Conservation (phyloP, 2,797 vertebrate genomes). For the Arnoldichthys spilopterus region DNA sequence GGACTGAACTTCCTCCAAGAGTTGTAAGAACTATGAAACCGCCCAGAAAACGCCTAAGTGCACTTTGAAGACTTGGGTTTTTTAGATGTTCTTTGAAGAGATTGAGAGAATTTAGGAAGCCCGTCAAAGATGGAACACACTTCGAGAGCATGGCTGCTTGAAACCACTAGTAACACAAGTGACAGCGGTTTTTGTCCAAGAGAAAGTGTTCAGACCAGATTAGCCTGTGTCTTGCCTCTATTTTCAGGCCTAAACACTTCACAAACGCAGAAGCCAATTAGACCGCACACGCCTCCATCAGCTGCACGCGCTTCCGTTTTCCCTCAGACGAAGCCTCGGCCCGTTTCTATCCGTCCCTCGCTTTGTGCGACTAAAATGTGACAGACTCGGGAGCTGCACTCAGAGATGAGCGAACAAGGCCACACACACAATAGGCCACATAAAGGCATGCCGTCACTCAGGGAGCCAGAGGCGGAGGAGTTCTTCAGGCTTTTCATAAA, state of each 20-base stretch:
- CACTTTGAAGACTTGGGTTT: no score
- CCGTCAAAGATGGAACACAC: no score
- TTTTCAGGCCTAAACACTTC: conserved; percentile 27
- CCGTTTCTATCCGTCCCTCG: background rate
- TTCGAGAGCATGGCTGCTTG: no score
- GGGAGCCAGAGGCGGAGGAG: conserved; percentile 30
- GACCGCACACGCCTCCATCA: background rate
- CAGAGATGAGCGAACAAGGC: conserved; percentile 56
- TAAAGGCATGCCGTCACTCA: conserved; percentile 42
- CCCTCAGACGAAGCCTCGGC: conserved; percentile 15
- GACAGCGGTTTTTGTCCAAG: no score
- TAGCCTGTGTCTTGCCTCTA: background rate
- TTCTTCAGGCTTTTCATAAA: conserved; percentile 40
- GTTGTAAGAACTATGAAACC: no score
- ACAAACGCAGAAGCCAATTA: background rate
- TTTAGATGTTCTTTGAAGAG: no score
- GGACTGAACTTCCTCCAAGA: no score
- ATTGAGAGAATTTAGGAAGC: no score
- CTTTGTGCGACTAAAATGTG: conserved; percentile 37
- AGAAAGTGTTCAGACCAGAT: background rate
- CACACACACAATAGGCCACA: conserved; percentile 55
- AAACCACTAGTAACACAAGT: no score
- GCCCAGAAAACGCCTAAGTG: no score
- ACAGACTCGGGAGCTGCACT: conserved; percentile 26
- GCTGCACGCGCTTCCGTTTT: background rate